These are phyloP conservation scores for Lutjanus campechanus DNA, from an alignment of 2,797 vertebrate species.

Conservation along the genomic window DNA sequence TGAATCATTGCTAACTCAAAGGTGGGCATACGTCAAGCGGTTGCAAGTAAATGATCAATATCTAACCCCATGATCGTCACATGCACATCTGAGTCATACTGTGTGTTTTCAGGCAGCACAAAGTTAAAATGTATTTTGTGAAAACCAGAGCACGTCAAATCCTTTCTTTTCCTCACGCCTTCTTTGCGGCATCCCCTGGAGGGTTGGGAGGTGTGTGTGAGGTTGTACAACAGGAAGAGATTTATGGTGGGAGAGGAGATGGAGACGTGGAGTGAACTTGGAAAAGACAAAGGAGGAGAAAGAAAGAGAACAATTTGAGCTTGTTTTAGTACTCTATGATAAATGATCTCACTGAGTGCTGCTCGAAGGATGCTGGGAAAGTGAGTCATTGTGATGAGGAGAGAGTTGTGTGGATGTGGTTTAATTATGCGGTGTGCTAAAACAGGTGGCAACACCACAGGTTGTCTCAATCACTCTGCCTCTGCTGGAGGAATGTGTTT, in stretches of 20 bases:
- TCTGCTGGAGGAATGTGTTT: conserved; percentile 68
- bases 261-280: conserved; percentile 27
- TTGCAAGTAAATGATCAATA: conserved; percentile 51
- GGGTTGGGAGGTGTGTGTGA: conserved; percentile 24
- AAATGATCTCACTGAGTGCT: conserved; percentile 39
- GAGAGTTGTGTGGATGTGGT: conserved; percentile 65
- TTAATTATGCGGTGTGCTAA: conserved; percentile 77
- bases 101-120: conserved; percentile 16
- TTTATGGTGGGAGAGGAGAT: conserved; percentile 31
- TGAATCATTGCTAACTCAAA: conserved; percentile 48
- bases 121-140: conserved; percentile 23
- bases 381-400: conserved; percentile 69
- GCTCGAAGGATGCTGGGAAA: conserved; percentile 73
- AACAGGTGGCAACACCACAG: conserved; percentile 83
- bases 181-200: conserved; percentile 20
- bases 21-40: conserved; percentile 37
- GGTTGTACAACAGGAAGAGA: conserved; percentile 29
- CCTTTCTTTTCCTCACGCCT: conserved; percentile 16
- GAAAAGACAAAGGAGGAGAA: conserved; percentile 25
- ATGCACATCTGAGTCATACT: conserved; percentile 53
- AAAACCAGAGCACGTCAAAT: conserved; percentile 23
- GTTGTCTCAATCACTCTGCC: conserved; percentile 69
- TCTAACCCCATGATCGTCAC: conserved; percentile 30
- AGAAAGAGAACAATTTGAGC: conserved; percentile 31
- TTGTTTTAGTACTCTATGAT: conserved; percentile 50